phyloP scores from a whole-genome alignment of 2,888 invertebrate species.

The Cacoxenus indagator region DNA sequence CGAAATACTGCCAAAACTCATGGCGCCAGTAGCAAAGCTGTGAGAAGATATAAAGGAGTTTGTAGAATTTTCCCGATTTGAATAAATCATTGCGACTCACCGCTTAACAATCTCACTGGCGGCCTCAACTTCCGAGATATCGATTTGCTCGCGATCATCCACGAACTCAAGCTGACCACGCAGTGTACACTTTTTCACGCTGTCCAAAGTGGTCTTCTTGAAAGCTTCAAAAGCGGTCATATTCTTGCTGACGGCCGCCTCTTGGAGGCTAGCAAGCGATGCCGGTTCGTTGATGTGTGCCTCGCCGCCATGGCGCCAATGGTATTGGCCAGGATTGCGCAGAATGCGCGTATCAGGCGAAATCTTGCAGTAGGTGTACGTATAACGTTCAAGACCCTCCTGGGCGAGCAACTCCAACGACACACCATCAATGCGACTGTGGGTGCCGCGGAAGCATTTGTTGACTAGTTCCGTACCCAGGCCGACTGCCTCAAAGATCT shows the following conservation, averaged over 20 bases:
- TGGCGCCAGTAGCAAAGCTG: slow-evolving; percentile 80
- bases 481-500: slow-evolving; percentile 99
- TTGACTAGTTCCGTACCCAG: slow-evolving; percentile 92
- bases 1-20: slow-evolving; percentile 98
- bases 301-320: slow-evolving; percentile 98
- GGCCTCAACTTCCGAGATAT: slow-evolving; percentile 90
- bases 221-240: slow-evolving; percentile 86
- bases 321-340: slow-evolving; percentile 93
- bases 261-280: slow-evolving; percentile 81
- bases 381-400: slow-evolving; percentile 87
- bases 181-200: slow-evolving; percentile 87
- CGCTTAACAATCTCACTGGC: slow-evolving; percentile 96
- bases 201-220: slow-evolving; percentile 88
- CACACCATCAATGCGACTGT: slow-evolving; percentile 86
- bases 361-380: slow-evolving; percentile 77
- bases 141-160: slow-evolving; percentile 82
- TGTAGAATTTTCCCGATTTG: background rate
- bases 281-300: slow-evolving; percentile 97
- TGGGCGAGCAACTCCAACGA: slow-evolving; percentile 88
- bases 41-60: background rate
- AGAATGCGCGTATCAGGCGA: slow-evolving; percentile 77
- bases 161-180: slow-evolving; percentile 94
- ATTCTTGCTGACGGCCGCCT: slow-evolving; percentile 88
- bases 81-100: slow-evolving; percentile 73
- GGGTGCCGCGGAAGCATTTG: slow-evolving; percentile 88